These are phyloP conservation scores for Hirtodrosophila alboralis DNA, from an alignment of 2,888 invertebrate species.

Conservation along the genomic window DNA sequence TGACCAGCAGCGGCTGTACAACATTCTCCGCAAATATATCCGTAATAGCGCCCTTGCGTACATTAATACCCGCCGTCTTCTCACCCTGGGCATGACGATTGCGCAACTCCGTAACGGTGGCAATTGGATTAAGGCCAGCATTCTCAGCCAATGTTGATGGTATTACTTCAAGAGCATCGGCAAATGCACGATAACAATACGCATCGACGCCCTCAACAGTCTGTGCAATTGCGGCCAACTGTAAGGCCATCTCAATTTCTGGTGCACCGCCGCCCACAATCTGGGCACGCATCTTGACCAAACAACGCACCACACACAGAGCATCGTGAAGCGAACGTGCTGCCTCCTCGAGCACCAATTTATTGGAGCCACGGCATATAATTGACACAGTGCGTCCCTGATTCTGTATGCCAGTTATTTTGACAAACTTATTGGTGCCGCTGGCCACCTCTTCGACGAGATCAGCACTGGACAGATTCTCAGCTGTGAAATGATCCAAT, in stretches of 20 bases:
- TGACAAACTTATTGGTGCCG: constrained; percentile 95
- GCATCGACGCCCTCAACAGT: constrained; percentile 95
- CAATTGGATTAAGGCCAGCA: constrained; percentile 94
- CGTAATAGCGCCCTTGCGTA: constrained; percentile 97
- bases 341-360: constrained; percentile 95
- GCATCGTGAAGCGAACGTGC: constrained; percentile 97
- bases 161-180: constrained; percentile 97
- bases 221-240: constrained; percentile 91
- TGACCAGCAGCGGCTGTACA: constrained; percentile 98
- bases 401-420: constrained; percentile 94
- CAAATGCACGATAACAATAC: constrained; percentile 97
- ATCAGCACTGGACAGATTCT: constrained; percentile 96
- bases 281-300: constrained; percentile 95
- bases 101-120: constrained; percentile 97
- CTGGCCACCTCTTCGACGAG: constrained; percentile 96
- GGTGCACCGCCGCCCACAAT: constrained; percentile 99
- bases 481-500: constrained; percentile 97
- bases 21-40: constrained; percentile 99
- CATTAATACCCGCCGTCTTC: constrained; percentile 96
- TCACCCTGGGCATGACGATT: constrained; percentile 96
- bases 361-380: constrained; percentile 93
- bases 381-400: constrained; percentile 96
- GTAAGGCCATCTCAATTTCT: constrained; percentile 96
- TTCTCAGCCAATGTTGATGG: constrained; percentile 96
- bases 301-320: constrained; percentile 95